Base-by-base conservation (phyloP, 2,797 vertebrate genomes). In the Macrochelys suwanniensis region DNA sequence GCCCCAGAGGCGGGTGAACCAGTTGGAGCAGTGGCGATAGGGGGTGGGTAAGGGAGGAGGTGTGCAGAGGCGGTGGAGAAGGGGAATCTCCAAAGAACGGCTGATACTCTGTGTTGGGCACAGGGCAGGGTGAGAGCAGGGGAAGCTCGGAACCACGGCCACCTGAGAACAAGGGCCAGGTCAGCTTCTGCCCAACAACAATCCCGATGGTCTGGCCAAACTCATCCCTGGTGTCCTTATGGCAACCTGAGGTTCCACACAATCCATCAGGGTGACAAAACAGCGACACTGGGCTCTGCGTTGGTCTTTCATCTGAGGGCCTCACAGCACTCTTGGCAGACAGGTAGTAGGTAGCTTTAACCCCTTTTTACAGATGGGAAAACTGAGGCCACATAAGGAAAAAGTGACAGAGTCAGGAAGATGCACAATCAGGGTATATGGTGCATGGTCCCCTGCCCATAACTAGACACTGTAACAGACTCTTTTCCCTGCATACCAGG, bases 21-120 rank as follows among this genome's bases (percentile, higher is more conserved):
- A 42, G 33, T 10, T 51, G 50, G 84, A 28, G 49, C 42, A 28
- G 23, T 26, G n/a, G 37, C 37, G 9, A 31, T 31, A 13, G 16
- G 33, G 33, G 26, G 37, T 19, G 53, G 31, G 26, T 10, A 7
- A 45, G 25, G 51, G 26, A 42, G 33, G 33, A 86, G 82, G 16
- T 42, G 37, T 26, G 1, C 11, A 6, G 80, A 50, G 0, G 26
- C 0, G 0, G 31, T 91, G 76, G 53, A 42, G 84, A 57, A 71
- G 50, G 47, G 45, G 47, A 45, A 5, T 51, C 56, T 87, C 31
- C 11, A 68, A 37, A 37, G n/a, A 68, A 37, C 4, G 16, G 61
- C n/a, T 37, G 61, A n/a, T n/a, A n/a, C n/a, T 19, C n/a, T 23
- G 68, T 37, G n/a, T 37, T n/a, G 17, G 33, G 65, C 68, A 71